phyloP scores from a whole-genome alignment of 2,113 vertebrate species.

The Istiophorus platypterus region DNA sequence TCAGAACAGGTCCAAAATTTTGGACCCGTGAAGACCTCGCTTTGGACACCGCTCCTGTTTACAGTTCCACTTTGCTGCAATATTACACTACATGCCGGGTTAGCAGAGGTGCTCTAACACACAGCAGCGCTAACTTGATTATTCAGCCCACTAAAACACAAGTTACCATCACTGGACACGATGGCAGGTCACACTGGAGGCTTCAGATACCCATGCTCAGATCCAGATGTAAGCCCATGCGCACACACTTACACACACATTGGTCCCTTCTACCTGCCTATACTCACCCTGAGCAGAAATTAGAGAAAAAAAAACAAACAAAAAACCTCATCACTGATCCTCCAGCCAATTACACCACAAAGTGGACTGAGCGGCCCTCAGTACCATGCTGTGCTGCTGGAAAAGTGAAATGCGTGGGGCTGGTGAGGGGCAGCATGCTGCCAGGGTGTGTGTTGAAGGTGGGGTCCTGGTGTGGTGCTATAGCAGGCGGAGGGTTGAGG shows the following conservation, averaged over 20 bases:
- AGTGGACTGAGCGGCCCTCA: slow-evolving; percentile 19
- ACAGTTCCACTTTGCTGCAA: slow-evolving; percentile 6
- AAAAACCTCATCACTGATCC: background rate
- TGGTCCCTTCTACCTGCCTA: slow-evolving; percentile 22
- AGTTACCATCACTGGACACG: slow-evolving; percentile 25
- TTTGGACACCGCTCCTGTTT: background rate
- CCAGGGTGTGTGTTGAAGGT: slow-evolving; percentile 6
- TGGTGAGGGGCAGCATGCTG: slow-evolving; percentile 69
- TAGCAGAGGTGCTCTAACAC: slow-evolving; percentile 32
- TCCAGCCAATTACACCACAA: slow-evolving; percentile 12
- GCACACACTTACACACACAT: slow-evolving; percentile 51
- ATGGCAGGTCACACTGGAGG: slow-evolving; percentile 31
- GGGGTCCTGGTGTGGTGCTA: slow-evolving; percentile 41
- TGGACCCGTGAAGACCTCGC: slow-evolving; percentile 3
- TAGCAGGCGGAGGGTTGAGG: slow-evolving; percentile 35
- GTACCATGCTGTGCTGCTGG: slow-evolving; percentile 61
- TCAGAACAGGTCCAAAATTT: no score
- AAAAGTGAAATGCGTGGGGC: slow-evolving; percentile 44
- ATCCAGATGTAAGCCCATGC: slow-evolving; percentile 66
- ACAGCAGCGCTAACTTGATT: slow-evolving; percentile 15
- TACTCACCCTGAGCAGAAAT: slow-evolving; percentile 17
- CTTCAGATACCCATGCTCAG: slow-evolving; percentile 59
- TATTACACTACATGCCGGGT: slow-evolving; percentile 39
- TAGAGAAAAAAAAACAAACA: no score
- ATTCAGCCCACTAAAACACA: slow-evolving; percentile 22